phyloP scores from a whole-genome alignment of 2,113 vertebrate species.

The Leucosticte australis region DNA sequence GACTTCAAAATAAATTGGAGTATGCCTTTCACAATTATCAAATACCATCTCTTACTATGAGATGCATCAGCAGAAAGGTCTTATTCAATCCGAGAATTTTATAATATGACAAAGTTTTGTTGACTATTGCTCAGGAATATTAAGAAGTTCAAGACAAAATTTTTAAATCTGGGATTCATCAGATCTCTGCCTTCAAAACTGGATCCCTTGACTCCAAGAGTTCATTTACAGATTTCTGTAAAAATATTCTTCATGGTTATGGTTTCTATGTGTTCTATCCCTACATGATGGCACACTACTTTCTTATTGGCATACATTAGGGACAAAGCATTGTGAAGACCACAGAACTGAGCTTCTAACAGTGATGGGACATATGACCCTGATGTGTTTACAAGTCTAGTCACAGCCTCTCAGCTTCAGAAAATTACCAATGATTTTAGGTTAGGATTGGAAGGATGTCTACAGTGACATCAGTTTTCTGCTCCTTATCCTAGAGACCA shows the following conservation, averaged over 20 bases:
- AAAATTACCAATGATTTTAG: neutral
- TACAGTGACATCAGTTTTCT: neutral
- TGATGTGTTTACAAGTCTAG: neutral
- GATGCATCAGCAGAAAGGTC: neutral
- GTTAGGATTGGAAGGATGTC: neutral
- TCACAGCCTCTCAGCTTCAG: neutral
- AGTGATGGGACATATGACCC: neutral
- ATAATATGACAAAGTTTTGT: neutral
- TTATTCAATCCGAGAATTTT: neutral
- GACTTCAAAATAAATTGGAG: neutral
- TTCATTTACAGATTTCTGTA: neutral
- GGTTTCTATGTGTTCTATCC: neutral
- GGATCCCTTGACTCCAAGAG: neutral
- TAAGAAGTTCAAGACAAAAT: neutral
- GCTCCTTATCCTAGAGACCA: neutral
- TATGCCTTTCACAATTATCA: neutral
- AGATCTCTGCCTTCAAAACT: neutral
- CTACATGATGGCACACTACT: neutral
- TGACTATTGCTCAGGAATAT: neutral
- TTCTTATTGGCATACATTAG: neutral
- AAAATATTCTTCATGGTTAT: neutral
- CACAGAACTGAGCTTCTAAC: neutral
- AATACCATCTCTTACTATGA: neutral
- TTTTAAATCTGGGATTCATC: neutral
- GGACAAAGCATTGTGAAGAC: neutral